Conservation (phyloP, 1,140 invertebrate species). For the Rhagoletis pomonella region DNA sequence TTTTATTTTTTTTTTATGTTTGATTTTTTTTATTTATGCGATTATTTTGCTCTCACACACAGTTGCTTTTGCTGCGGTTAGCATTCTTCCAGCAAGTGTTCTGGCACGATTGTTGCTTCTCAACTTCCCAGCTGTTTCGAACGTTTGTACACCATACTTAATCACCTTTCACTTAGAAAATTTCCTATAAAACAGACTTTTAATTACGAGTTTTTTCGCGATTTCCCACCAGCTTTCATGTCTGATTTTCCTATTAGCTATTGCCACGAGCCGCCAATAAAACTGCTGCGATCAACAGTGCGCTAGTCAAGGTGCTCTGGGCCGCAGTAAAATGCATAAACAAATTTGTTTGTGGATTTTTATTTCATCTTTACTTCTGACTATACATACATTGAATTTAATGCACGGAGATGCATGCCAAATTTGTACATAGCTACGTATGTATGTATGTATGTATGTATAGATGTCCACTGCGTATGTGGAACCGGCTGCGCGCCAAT, state of each 20-base stretch:
- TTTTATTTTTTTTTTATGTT: background rate
- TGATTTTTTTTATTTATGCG: background rate
- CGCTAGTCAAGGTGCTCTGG: background rate
- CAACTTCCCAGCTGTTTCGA: background rate
- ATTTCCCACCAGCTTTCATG: background rate
- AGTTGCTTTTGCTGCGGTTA: background rate
- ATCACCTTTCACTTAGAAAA: background rate
- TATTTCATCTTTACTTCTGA: too few relatives aligned
- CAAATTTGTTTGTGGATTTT: too few relatives aligned
- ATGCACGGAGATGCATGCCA: background rate
- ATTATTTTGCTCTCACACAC: background rate
- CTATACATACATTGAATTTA: too few relatives aligned
- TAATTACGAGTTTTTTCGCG: background rate
- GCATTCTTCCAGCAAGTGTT: background rate
- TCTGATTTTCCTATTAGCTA: background rate
- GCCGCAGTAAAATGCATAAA: too few relatives aligned
- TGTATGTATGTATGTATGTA: too few relatives aligned
- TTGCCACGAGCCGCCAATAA: background rate
- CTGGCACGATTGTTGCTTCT: too few relatives aligned
- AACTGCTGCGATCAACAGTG: background rate
- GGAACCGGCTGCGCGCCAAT: background rate
- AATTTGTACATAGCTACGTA: background rate
- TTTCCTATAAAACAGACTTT: conserved; percentile 27
- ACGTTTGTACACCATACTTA: background rate
- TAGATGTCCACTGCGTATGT: background rate